Percentiles rank a stretch among this genome's conserved stretches.
Evolutionary conservation across 2,888 invertebrate species (phyloP).

Genomic region (Plebejus anna): DNA sequence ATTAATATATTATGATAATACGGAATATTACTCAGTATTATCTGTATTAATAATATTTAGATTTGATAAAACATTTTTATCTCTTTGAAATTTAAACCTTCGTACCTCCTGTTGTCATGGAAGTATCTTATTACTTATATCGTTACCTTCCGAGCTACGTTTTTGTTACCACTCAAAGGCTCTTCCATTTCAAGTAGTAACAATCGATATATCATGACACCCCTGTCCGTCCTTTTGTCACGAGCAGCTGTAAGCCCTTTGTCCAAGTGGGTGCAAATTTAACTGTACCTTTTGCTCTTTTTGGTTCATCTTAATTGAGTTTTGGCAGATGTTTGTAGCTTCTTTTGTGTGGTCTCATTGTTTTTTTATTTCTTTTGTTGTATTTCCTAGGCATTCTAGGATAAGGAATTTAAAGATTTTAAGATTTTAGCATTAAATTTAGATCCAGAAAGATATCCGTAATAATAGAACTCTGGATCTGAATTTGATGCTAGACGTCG

Average conservation of each 20-base stretch:
- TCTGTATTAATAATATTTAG: too few relatives aligned
- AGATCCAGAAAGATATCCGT: too few relatives aligned
- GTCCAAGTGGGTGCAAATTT: slow-evolving; percentile 56
- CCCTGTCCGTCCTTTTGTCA: slow-evolving; percentile 33
- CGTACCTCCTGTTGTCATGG: not conserved
- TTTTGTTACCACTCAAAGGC: slow-evolving; percentile 5
- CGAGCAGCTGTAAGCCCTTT: slow-evolving; percentile 40
- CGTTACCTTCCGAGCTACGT: not conserved
- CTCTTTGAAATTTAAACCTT: not conserved
- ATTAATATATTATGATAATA: too few relatives aligned
- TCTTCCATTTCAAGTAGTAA: slow-evolving; percentile 11
- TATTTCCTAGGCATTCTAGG: not conserved
- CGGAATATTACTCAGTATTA: too few relatives aligned
- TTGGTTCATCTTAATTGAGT: slow-evolving; percentile 35
- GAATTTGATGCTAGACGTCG: too few relatives aligned
- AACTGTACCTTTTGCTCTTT: slow-evolving; percentile 44
- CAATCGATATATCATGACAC: slow-evolving; percentile 32
- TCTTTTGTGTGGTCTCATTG: slow-evolving; percentile 15
- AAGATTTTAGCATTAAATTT: too few relatives aligned
- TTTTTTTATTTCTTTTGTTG: slow-evolving; percentile 3
- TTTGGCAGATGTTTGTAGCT: slow-evolving; percentile 38
- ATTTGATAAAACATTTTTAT: not conserved
- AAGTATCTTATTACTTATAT: not conserved
- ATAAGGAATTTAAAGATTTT: too few relatives aligned
- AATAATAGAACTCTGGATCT: too few relatives aligned